phyloP scores from a whole-genome alignment of 2,797 vertebrate species.

The Ispidina picta region DNA sequence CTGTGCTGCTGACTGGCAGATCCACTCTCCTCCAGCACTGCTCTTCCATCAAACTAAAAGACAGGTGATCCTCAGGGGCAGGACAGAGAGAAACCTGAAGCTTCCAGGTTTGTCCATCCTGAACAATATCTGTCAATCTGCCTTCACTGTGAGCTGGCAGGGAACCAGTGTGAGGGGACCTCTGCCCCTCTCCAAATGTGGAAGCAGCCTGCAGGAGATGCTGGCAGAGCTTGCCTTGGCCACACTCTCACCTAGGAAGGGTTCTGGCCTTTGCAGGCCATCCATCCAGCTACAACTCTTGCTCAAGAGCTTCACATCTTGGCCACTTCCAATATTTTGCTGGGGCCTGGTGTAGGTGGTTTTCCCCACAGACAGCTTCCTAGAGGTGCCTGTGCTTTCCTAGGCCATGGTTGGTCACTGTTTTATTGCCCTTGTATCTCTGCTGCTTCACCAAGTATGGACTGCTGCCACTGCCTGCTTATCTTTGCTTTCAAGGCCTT shows the following conservation, averaged over 20 bases:
- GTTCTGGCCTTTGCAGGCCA: not conserved
- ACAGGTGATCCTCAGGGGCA: not conserved
- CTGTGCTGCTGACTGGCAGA: not conserved
- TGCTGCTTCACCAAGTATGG: rapidly evolving
- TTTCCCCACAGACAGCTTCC: not conserved
- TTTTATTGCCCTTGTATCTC: not conserved
- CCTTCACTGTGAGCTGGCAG: not conserved
- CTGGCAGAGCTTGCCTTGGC: not conserved
- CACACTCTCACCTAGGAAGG: rapidly evolving
- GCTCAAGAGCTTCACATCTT: not conserved
- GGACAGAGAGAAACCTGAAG: not conserved
- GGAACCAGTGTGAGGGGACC: not conserved
- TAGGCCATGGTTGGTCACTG: rapidly evolving
- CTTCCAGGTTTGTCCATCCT: rapidly evolving
- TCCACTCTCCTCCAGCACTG: not conserved
- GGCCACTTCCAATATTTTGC: not conserved
- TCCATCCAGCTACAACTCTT: not conserved
- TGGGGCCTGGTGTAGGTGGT: not conserved
- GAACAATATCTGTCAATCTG: rapidly evolving
- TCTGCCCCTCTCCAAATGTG: not conserved
- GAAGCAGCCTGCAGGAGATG: rapidly evolving
- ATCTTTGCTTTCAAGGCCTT: not conserved
- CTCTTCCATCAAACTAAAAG: not conserved
- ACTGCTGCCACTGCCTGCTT: not conserved
- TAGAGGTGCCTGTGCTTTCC: not conserved